Base-by-base conservation (phyloP, 1,140 invertebrate genomes). In the Druon quercuslanigerum region DNA sequence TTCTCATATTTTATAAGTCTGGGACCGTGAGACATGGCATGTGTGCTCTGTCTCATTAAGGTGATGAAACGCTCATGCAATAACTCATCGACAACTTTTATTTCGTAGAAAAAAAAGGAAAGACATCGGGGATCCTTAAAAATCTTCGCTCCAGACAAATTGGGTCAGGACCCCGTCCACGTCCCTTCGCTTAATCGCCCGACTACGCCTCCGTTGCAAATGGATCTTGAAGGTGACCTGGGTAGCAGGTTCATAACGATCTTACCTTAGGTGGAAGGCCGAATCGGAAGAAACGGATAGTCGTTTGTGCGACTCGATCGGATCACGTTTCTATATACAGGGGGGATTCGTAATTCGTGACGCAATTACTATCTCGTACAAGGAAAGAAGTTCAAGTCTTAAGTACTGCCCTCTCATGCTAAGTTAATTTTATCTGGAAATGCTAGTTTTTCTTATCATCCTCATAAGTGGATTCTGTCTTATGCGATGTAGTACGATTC, bases 211-310 rank as follows among this genome's bases (percentile, higher is more conserved):
- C 70, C 77, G 54, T 72, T 70, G 12, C 13, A 52, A 72, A 79
- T 72, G 51, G 54, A 72, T 52, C 70, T 56, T 72, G 78, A 79
- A 75, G 74, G 73, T 72, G 71, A 79, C 25, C 78, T 73, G 72
- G 40, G 77, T 75, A 71, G 54, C 77, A 70, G 70, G 50, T 50
- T 33, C 77, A 72, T 75, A 75, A 73, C 70, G 66, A 66, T 74
- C 46, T 60, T 17, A 73, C 71, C 74, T 66, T 57, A 51, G 71
- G 56, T 56, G 51, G 71, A 70, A 75, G 54, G 73, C 66, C 73
- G 46, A 74, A 54, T 54, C 40, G 52, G 70, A 72, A 77, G 46
- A 66, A 72, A 71, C 51, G 40, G 6, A 77, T 73, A 52, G 19
- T 71, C 50, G 46, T n/a, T 13, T 56, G n/a, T 50, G 51, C 71